Evolutionary conservation across 2,888 invertebrate genomes (phyloP).

Genomic region (Megamerina dolium): DNA sequence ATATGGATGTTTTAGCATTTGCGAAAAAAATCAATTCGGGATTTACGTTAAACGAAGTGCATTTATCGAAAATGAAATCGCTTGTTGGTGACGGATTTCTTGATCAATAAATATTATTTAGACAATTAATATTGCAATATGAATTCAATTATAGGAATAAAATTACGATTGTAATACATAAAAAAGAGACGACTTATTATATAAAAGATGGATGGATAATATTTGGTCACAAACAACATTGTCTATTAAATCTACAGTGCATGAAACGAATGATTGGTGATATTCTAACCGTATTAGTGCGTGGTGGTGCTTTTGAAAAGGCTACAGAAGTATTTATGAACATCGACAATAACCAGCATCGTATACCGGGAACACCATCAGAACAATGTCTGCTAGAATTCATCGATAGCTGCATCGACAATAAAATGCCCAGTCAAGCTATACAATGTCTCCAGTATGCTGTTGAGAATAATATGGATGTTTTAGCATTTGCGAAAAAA

Average conservation of each 20-base stretch:
- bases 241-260: no score
- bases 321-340: conserved; percentile 53
- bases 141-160: no score
- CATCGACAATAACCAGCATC: conserved; percentile 51
- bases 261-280: conserved; percentile 58
- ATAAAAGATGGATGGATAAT: no score
- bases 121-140: no score
- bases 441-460: conserved; percentile 56
- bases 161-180: no score
- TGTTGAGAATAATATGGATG: conserved; percentile 53
- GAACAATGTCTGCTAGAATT: conserved; percentile 51
- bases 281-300: conserved; percentile 51
- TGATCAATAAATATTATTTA: conserved; percentile 23
- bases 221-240: no score
- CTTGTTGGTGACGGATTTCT: conserved; percentile 50
- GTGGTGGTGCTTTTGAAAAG: conserved; percentile 51
- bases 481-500: conserved; percentile 27
- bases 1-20: conserved; percentile 44
- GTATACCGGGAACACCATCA: conserved; percentile 55
- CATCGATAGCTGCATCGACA: conserved; percentile 53
- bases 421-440: conserved; percentile 52
- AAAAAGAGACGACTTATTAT: no score
- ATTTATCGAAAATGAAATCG: conserved; percentile 50
- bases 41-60: conserved; percentile 51
- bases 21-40: conserved; percentile 35